Conservation (phyloP, 2,113 vertebrate genomes). For the Tapirus terrestris region DNA sequence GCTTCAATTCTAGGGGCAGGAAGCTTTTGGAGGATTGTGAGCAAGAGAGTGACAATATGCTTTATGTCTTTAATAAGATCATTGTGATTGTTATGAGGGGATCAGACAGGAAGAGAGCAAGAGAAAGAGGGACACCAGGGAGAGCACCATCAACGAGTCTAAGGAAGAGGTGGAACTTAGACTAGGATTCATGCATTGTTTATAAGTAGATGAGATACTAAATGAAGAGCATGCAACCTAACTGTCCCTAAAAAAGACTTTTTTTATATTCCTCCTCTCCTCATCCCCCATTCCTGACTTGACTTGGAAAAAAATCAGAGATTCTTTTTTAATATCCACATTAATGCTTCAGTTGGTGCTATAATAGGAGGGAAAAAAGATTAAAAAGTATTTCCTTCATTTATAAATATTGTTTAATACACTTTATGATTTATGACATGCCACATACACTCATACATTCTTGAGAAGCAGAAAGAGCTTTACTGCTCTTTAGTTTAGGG, state of each 20-base stretch:
- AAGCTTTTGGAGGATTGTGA: neutral
- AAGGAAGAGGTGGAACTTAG: neutral
- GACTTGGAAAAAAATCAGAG: neutral
- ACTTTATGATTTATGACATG: neutral
- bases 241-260: neutral
- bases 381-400: neutral
- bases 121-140: neutral
- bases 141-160: neutral
- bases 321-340: neutral
- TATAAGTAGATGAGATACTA: neutral
- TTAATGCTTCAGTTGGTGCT: constrained; percentile 15
- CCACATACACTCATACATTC: neutral
- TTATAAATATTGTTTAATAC: constrained; percentile 3
- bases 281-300: neutral
- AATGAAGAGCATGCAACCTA: neutral
- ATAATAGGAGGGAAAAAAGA: neutral
- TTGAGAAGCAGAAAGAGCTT: neutral
- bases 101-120: neutral
- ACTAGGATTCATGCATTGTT: neutral
- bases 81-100: neutral
- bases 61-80: neutral
- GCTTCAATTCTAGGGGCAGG: neutral
- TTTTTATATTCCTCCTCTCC: neutral
- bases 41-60: neutral
- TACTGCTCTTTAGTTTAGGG: neutral